Evolutionary conservation across 2,797 vertebrate genomes (phyloP).

Genomic region (Sparidentex hasta): DNA sequence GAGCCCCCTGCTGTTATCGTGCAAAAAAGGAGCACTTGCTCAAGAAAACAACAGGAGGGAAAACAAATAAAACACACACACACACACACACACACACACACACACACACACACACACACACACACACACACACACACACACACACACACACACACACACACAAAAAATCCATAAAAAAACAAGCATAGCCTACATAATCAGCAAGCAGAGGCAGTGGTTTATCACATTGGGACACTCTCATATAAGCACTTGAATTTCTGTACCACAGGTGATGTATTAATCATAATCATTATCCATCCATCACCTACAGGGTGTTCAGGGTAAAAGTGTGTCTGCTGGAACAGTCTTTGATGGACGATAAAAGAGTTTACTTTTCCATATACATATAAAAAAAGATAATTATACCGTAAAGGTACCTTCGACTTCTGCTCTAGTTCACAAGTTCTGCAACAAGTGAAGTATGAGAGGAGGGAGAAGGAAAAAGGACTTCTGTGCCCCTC

Average conservation of each 20-base stretch:
- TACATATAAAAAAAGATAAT: slow-evolving; percentile 7
- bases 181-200: slow-evolving; percentile 43
- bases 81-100: too few species aligned
- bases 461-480: slow-evolving; percentile 11
- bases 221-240: slow-evolving; percentile 36
- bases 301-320: neutral
- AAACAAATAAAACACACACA: slow-evolving; percentile 3
- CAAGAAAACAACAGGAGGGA: slow-evolving; percentile 45
- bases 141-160: too few species aligned
- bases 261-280: slow-evolving; percentile 52
- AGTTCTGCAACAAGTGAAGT: slow-evolving; percentile 38
- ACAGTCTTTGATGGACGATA: slow-evolving; percentile 20
- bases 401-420: neutral
- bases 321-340: slow-evolving; percentile 6
- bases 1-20: slow-evolving; percentile 79
- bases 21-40: slow-evolving; percentile 60
- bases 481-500: slow-evolving; percentile 13
- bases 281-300: slow-evolving; percentile 23
- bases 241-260: slow-evolving; percentile 27
- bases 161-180: neutral
- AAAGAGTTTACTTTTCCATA: slow-evolving; percentile 18
- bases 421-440: slow-evolving; percentile 3
- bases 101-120: too few species aligned
- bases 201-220: slow-evolving; percentile 47
- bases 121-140: too few species aligned